Percentiles rank a stretch among this genome's conserved stretches.
Conservation (phyloP, 2,888 invertebrate genomes). For the Caenorhabditis macrosperma region DNA sequence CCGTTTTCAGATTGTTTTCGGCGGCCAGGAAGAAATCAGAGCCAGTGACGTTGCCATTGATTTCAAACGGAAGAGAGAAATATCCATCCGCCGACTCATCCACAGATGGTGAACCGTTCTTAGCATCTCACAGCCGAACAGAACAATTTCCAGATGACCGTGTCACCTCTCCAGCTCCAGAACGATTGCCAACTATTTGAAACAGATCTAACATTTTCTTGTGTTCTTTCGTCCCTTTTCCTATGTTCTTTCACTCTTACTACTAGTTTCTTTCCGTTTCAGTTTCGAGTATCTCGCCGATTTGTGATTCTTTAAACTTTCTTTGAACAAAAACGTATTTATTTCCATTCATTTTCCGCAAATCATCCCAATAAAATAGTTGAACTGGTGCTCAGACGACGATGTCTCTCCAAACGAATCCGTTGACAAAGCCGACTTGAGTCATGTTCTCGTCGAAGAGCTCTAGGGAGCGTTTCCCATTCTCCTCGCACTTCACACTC, state of each 20-base stretch:
- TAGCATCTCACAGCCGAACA: not conserved
- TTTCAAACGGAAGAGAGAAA: conserved; percentile 47
- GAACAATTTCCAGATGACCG: conserved; percentile 39
- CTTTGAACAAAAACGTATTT: conserved; percentile 14
- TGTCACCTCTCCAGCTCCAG: conserved; percentile 39
- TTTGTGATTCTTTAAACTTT: conserved; percentile 22
- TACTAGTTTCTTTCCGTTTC: conserved; percentile 39
- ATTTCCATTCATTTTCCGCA: not conserved
- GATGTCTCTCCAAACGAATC: conserved; percentile 52
- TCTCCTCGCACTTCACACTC: conserved; percentile 34
- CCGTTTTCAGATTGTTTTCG: conserved; percentile 21
- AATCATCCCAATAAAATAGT: conserved; percentile 14
- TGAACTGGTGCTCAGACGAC: conserved; percentile 26
- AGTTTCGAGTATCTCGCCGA: conserved; percentile 37
- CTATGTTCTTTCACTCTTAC: conserved; percentile 31
- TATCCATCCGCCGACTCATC: conserved; percentile 38
- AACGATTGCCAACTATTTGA: conserved; percentile 43
- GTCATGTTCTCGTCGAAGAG: conserved; percentile 55
- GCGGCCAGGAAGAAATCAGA: conserved; percentile 35
- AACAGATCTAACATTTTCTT: not conserved
- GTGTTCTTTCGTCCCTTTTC: not conserved
- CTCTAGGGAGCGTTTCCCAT: conserved; percentile 35
- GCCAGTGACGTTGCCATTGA: conserved; percentile 35
- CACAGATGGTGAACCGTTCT: conserved; percentile 33
- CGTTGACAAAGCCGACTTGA: conserved; percentile 47